Base-by-base conservation (phyloP, 2,888 invertebrate species). In the Acleris laterana region DNA sequence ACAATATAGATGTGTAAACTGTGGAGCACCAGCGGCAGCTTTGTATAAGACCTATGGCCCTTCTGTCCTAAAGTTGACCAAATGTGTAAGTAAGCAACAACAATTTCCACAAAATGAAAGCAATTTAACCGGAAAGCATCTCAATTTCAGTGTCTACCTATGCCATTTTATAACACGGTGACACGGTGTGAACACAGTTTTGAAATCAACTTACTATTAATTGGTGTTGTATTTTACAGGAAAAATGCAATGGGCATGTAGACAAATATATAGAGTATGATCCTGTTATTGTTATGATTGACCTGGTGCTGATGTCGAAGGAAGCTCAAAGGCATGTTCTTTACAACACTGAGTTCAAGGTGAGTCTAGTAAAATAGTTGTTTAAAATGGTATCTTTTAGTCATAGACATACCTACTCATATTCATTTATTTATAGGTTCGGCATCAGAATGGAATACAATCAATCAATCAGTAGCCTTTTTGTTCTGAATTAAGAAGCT, bases 201-300 rank as follows among this genome's bases (percentile, higher is more conserved):
- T 32, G 32, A 25, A 25, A 11, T 32, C 9, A 32, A 38, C 11
- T 17, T 25, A n/a, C 46, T 53, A 20, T 44, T 56, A n/a, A 46
- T 28, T 16, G 13, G 25, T 58, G 17, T 5, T 13, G 17, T 58
- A 11, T 48, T 51, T 51, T 91, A 88, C 80, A 98, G 98, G 94
- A 94, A 11, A 93, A 93, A 70, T 98, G 98, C 81, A 94, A 95
- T 56, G 91, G 94, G 52, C 85, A 96, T 16, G 97, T 97, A 0
- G 98, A 98, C 84, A 97, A 97, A 83, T 98, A 98, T 80, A 95
- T 98, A 68, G 98, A 98, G 87, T 98, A 96, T 84, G 98, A 98
- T 80, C 94, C 95, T n/a, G 96, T 97, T 0, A 96, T 98, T 71
- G 95, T 98, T 0, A 94, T 97, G 77, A 96, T 98, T 68, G 98